phyloP scores from a whole-genome alignment of 2,113 vertebrate genomes.

The Oryzias javanicus region DNA sequence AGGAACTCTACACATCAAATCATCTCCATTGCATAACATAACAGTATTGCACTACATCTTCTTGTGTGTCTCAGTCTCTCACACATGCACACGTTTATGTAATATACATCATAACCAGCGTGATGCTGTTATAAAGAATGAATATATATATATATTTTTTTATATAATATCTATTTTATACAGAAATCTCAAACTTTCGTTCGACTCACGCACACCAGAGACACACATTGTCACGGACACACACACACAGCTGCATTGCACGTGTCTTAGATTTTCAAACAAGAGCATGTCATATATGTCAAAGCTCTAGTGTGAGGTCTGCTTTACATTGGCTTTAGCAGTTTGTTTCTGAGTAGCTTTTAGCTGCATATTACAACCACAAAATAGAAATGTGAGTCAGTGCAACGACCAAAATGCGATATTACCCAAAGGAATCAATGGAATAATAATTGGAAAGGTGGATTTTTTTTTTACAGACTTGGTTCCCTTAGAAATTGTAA shows the following conservation, averaged over 20 bases:
- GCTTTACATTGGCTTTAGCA: constrained; percentile 31
- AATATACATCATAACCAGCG: constrained; percentile 54
- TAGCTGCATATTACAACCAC: constrained; percentile 47
- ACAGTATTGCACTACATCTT: constrained; percentile 68
- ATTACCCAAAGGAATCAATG: constrained; percentile 56
- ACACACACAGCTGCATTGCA: constrained; percentile 51
- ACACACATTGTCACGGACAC: constrained; percentile 22
- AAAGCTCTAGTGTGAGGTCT: constrained; percentile 53
- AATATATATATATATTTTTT: constrained; percentile 31
- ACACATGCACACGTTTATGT: constrained; percentile 39
- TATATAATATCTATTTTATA: constrained; percentile 49
- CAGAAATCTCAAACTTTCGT: constrained; percentile 24
- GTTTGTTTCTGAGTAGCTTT: constrained; percentile 34
- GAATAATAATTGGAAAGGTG: constrained; percentile 62
- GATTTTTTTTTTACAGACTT: constrained; percentile 69
- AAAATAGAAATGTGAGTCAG: constrained; percentile 63
- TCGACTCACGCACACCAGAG: constrained; percentile 25
- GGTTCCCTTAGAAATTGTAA: constrained; percentile 71
- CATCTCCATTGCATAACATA: constrained; percentile 73
- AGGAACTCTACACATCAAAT: constrained; percentile 61
- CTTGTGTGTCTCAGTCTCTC: constrained; percentile 51
- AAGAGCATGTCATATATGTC: constrained; percentile 38
- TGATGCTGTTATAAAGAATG: constrained; percentile 50
- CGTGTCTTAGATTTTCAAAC: constrained; percentile 36
- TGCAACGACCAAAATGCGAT: constrained; percentile 59